Conservation (phyloP, 1,140 invertebrate genomes). For the Thereuonema tuberculata region DNA sequence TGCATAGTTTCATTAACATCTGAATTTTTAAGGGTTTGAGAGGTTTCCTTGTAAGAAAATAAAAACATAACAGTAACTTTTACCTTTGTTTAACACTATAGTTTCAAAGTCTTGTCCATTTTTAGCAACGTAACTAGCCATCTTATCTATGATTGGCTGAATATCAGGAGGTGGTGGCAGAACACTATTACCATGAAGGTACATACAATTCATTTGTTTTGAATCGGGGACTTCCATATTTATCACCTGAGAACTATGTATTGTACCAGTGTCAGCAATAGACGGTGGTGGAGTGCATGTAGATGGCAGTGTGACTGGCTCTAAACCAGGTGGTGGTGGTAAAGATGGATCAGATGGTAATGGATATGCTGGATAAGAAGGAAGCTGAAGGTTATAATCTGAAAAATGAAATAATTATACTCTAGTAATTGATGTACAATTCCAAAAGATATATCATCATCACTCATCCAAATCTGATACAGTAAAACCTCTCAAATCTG, state of each 20-base stretch:
- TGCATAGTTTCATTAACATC: too few relatives aligned
- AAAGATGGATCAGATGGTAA: background rate
- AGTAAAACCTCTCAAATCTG: too few relatives aligned
- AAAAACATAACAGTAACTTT: background rate
- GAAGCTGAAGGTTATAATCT: too few relatives aligned
- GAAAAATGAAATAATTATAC: too few relatives aligned
- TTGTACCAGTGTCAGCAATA: background rate
- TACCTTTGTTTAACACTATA: constrained; percentile 66
- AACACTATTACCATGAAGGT: background rate
- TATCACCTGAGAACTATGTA: background rate
- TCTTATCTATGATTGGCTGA: constrained; percentile 82
- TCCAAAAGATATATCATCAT: too few relatives aligned
- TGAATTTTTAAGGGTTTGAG: too few relatives aligned
- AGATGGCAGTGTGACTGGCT: constrained; percentile 24
- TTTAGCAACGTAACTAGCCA: constrained; percentile 86
- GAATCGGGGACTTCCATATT: background rate
- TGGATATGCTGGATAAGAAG: too few relatives aligned
- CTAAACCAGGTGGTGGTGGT: constrained; percentile 11
- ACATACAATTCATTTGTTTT: background rate
- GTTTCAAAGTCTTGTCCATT: constrained; percentile 86
- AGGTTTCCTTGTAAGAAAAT: too few relatives aligned
- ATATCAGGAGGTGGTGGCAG: constrained; percentile 50
- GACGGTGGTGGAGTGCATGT: background rate
- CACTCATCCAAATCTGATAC: too few relatives aligned
- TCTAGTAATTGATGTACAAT: too few relatives aligned